Evolutionary conservation across 2,888 invertebrate genomes (phyloP).

Genomic region (Hirtodrosophila histrioides): DNA sequence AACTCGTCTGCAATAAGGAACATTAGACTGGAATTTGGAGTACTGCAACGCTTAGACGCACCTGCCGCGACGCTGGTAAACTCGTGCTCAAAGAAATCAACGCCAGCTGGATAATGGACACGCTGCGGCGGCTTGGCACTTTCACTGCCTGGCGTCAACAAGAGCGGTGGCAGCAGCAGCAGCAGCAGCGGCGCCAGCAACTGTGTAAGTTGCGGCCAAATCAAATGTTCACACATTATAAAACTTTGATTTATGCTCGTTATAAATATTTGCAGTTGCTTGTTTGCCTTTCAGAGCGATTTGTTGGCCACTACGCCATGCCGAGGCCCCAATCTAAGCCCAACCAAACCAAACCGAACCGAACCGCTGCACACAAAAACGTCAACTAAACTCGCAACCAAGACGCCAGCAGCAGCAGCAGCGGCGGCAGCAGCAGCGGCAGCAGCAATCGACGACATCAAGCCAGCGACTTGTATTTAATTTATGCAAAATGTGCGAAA

Average conservation of each 20-base stretch:
- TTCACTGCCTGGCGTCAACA: constrained; percentile 52
- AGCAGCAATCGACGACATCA: constrained; percentile 28
- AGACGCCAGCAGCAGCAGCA: constrained; percentile 15
- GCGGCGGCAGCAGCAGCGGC: constrained; percentile 7
- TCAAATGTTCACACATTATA: constrained; percentile 53
- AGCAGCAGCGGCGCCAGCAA: too few relatives aligned
- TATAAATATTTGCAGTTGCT: constrained; percentile 45
- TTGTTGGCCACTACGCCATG: constrained; percentile 52
- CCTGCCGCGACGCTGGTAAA: constrained; percentile 66
- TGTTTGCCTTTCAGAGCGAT: constrained; percentile 25
- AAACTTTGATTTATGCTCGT: constrained; percentile 37
- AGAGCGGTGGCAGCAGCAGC: constrained; percentile 29
- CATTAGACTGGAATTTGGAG: neutral
- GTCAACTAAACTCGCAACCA: constrained; percentile 58
- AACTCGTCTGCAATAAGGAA: constrained; percentile 59
- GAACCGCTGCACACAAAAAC: constrained; percentile 57
- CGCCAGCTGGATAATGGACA: constrained; percentile 64
- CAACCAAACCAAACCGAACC: constrained; percentile 40
- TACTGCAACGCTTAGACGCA: constrained; percentile 22
- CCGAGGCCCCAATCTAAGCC: constrained; percentile 33
- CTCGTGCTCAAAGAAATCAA: constrained; percentile 81
- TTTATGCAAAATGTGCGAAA: constrained; percentile 77
- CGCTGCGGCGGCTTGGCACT: constrained; percentile 47
- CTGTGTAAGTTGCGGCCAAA: too few relatives aligned
- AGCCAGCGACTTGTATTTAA: constrained; percentile 53